phyloP scores from a whole-genome alignment of 1,140 invertebrate species.

The Drosophila equinoxialis region DNA sequence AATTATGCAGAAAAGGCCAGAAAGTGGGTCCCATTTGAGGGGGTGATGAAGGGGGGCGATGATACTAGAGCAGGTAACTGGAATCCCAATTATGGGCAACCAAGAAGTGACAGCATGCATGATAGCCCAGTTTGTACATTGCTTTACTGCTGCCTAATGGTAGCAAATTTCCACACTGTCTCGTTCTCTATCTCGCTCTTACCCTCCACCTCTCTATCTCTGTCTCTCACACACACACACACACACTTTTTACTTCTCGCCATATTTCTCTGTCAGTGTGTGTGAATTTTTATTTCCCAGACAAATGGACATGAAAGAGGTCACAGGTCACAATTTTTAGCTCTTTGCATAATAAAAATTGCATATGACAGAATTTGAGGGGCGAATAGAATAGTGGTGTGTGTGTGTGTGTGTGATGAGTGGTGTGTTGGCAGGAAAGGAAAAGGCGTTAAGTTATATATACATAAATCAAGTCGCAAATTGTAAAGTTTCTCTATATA shows the following conservation, averaged over 20 bases:
- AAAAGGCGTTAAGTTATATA: not conserved
- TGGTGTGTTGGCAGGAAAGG: not conserved
- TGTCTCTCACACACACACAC: not conserved
- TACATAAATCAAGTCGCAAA: slow-evolving; percentile 16
- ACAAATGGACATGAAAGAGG: slow-evolving; percentile 11
- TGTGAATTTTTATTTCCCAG: slow-evolving; percentile 1
- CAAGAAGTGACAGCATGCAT: slow-evolving; percentile 22
- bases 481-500: not conserved
- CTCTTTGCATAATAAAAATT: slow-evolving; percentile 8
- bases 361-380: slow-evolving; percentile 38
- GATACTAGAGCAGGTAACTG: not conserved
- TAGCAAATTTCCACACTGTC: slow-evolving; percentile 46
- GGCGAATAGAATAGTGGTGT: slow-evolving; percentile 2
- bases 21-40: not conserved
- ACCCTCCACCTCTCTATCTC: not conserved
- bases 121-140: slow-evolving; percentile 37
- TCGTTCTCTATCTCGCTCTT: not conserved
- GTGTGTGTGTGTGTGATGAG: not conserved
- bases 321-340: slow-evolving; percentile 11
- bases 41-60: too few species aligned
- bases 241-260: not conserved
- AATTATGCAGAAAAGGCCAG: slow-evolving; percentile 5
- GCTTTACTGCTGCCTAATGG: slow-evolving; percentile 49
- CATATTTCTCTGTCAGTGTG: slow-evolving; percentile 7
- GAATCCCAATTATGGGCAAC: slow-evolving; percentile 48